Conservation (phyloP, 2,797 vertebrate genomes). For the Phataginus tricuspis region DNA sequence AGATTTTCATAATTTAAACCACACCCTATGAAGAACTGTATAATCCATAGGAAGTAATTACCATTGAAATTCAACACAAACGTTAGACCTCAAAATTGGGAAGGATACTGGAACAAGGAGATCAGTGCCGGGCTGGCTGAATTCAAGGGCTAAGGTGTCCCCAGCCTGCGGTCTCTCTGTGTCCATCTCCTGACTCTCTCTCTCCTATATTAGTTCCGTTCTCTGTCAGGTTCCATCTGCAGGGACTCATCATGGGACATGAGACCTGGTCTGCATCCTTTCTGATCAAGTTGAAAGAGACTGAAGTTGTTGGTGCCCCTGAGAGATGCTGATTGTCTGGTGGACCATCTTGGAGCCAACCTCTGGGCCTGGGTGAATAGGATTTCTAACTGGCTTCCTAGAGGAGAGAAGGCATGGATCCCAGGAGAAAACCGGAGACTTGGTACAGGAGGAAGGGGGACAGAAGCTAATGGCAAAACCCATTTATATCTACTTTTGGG, state of each 20-base stretch:
- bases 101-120: background rate
- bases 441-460: accelerated
- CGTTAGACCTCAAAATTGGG: background rate
- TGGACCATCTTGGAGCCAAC: background rate
- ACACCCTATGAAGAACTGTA: background rate
- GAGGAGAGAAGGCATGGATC: background rate
- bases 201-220: accelerated
- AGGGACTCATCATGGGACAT: accelerated
- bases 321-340: background rate
- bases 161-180: accelerated
- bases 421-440: background rate
- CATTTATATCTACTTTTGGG: background rate
- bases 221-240: background rate
- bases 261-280: background rate
- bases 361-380: accelerated
- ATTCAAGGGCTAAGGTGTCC: background rate
- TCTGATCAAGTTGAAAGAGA: background rate
- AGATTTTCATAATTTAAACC: background rate
- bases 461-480: background rate
- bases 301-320: accelerated
- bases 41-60: background rate
- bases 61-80: background rate
- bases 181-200: background rate
- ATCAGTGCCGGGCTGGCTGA: background rate
- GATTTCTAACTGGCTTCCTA: background rate